A percentile compares a stretch with the other conserved stretches of the same genome.
phyloP scores from a whole-genome alignment of 2,797 vertebrate genomes.

The Chloroceryle amazona region DNA sequence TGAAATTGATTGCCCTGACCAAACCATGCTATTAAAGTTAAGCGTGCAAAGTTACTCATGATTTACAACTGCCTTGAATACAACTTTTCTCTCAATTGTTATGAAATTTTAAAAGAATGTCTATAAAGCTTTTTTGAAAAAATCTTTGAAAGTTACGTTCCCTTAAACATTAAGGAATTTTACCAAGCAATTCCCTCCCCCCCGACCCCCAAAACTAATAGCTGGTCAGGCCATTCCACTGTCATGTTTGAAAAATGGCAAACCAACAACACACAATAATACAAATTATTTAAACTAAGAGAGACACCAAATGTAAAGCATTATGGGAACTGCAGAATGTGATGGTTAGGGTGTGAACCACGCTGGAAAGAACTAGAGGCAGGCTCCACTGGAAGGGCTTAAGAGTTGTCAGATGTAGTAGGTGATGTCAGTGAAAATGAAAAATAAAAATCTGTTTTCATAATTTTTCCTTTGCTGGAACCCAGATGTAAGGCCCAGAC shows the following conservation, averaged over 20 bases:
- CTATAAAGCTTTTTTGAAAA: constrained; percentile 89
- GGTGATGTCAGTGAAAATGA: constrained; percentile 72
- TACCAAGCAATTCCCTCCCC: constrained; percentile 87
- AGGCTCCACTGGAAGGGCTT: constrained; percentile 66
- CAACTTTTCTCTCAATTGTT: constrained; percentile 89
- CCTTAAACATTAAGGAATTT: constrained; percentile 99
- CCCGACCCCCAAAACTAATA: constrained; percentile 78
- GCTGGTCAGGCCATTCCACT: constrained; percentile 86
- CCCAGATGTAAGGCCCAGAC: constrained; percentile 95
- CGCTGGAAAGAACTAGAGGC: constrained; percentile 44
- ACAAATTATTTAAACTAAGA: constrained; percentile 72
- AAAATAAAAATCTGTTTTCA: constrained; percentile 83
- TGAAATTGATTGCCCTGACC: constrained; percentile 74
- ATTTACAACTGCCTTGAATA: constrained; percentile 87
- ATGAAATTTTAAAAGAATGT: constrained; percentile 85
- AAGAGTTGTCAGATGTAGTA: constrained; percentile 73
- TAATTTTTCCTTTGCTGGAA: constrained; percentile 97
- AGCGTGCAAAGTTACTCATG: constrained; percentile 90
- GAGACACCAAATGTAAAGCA: constrained; percentile 74
- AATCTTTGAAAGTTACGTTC: constrained; percentile 89
- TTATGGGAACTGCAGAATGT: constrained; percentile 69
- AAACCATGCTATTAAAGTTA: constrained; percentile 92
- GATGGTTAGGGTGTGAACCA: constrained; percentile 69
- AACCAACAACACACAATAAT: constrained; percentile 74
- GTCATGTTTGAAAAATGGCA: constrained; percentile 79